Base-by-base conservation (phyloP, 2,888 invertebrate genomes). In the Margaritifera margaritifera region DNA sequence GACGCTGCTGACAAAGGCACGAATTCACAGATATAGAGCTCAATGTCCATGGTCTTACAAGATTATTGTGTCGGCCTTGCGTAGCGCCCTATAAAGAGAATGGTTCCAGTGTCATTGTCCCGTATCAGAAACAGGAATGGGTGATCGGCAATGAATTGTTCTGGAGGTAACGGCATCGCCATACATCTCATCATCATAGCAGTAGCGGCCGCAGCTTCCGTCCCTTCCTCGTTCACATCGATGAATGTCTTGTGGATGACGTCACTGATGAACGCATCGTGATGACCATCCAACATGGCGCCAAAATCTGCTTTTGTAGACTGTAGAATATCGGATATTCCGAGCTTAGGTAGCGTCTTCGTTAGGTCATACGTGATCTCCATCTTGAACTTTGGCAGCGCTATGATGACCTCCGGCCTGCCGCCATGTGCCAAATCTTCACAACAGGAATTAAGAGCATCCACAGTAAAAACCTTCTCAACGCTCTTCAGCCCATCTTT, bases 331-430 rank as follows among this genome's bases (percentile, higher is more conserved):
- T 84, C 82, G 20, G 62, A 66, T 24, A 86, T 77, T 3, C 85
- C 85, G 62, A 86, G 59, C n/a, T 72, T 59, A 4, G 66, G 59
- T 24, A 86, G 70, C 20, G 71, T 66, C 31, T 71, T 55, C 8
- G 72, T 66, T 19, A 86, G 61, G 11, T 75, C 69, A 52, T 77
- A 68, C 6, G 64, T 62, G 19, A 70, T 59, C 54, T 78, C 69
- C 57, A 86, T 57, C n/a, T 74, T 78, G 64, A 86, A 85, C 55
- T 79, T 79, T 4, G 86, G 86, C 53, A 86, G 62, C 19, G 62
- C 64, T 2, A 84, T 27, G 27, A 71, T 66, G 27, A 77, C 72
- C 3, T 70, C 60, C 8, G 50, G 11, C 25, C 63, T 72, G 20
- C 59, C 56, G 11, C 64, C 56, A 15, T 19, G 15, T 3, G 54